Evolutionary conservation across 1,140 invertebrate genomes (phyloP), one percentile per base, ranked within the genome.

Genomic region (Aethina tumida): DNA sequence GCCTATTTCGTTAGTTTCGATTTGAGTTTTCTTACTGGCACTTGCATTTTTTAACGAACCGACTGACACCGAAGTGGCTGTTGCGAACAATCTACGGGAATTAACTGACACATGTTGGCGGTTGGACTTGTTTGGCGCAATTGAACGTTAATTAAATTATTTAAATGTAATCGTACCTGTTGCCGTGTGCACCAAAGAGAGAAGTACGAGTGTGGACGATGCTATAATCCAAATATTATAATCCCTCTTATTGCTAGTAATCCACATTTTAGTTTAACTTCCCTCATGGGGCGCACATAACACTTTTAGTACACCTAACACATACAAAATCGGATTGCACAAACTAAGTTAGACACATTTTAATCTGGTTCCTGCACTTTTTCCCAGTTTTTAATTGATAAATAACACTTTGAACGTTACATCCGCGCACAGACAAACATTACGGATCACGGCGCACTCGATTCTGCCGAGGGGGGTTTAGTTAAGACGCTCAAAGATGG

Each of bases 221-320:
- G 47, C 47, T 54, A 56, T 58, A 56, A 59, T 59, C 57, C 57
- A 52, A 55, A 52, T 47, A 48, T 47, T 29, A 39, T 58, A 53
- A 50, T 56, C 58, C 59, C 47, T 57, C 52, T 49, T 56, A 41
- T 50, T 37, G 53, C 58, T 52, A 37, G 49, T 59, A 61, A 61
- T 58, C 56, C 59, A 59, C 59, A 61, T 61, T 56, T 50, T 57
- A 49, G 40, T 39, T 31, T 52, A 50, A 52, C 48, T 52, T 50
- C 49, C 57, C 54, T 46, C 57, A 61, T 59, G 58, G 59, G 59
- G 50, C 50, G 56, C 56, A 41, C 43, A 42, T 44, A 35, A 10
- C 49, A 50, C 52, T 50, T 34, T 35, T 18, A 21, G n/a, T 20
- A 18, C 21, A 36, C 32, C 17, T 20, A 21, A 15, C 17, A 13